Evolutionary conservation across 1,140 invertebrate species (phyloP).

Genomic region (Rhagoletis pomonella): DNA sequence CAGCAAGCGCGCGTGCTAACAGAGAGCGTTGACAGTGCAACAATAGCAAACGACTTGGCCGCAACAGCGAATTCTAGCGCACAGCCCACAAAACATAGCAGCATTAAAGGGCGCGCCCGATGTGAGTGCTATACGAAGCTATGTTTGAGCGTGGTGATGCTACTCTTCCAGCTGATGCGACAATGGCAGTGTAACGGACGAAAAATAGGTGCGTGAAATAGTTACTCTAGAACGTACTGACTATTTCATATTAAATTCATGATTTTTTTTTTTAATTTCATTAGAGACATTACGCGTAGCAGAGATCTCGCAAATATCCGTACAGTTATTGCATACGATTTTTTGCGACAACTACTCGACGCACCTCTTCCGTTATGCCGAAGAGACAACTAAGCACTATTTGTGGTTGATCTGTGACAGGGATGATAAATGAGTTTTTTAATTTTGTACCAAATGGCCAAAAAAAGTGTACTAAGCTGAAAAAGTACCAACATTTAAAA

Average conservation of each 20-base stretch:
- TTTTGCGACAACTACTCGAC: constrained; percentile 68
- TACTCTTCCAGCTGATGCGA: constrained; percentile 67
- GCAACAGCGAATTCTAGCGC: background rate
- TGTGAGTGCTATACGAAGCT: constrained; percentile 70
- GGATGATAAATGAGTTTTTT: no score
- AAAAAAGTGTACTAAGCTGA: constrained; percentile 55
- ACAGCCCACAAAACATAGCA: constrained; percentile 4
- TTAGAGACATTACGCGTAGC: constrained; percentile 62
- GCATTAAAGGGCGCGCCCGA: background rate
- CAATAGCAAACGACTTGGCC: background rate
- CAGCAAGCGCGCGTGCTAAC: background rate
- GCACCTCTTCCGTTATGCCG: constrained; percentile 66
- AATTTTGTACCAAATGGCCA: no score
- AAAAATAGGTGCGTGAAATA: constrained; percentile 58
- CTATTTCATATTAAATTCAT: background rate
- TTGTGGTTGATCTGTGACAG: constrained; percentile 66
- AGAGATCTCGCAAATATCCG: constrained; percentile 64
- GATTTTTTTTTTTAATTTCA: background rate
- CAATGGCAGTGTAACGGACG: constrained; percentile 65
- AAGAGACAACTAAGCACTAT: constrained; percentile 70
- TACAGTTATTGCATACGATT: constrained; percentile 65
- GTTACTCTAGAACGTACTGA: background rate
- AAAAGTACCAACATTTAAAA: no score
- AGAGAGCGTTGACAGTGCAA: constrained; percentile 28
- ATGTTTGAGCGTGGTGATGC: constrained; percentile 67